Evolutionary conservation across 2,113 vertebrate genomes (phyloP).

Genomic region (Lepus europaeus): DNA sequence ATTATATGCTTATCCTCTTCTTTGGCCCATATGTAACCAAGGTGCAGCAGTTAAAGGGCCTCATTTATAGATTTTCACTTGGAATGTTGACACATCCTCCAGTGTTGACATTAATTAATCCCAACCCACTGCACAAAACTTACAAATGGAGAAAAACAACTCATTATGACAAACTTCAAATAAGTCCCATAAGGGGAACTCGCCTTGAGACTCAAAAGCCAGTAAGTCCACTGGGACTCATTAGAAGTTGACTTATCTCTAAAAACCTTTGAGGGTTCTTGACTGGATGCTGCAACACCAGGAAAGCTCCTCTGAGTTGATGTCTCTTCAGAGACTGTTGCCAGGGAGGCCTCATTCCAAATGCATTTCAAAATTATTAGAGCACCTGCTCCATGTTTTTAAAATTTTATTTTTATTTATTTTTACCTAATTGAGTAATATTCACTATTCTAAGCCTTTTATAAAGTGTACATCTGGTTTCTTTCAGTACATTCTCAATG

Average conservation of each 20-base stretch:
- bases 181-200: constrained; percentile 38
- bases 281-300: constrained; percentile 21
- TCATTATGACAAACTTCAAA: constrained; percentile 69
- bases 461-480: background rate
- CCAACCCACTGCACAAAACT: constrained; percentile 34
- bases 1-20: background rate
- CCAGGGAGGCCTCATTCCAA: constrained; percentile 18
- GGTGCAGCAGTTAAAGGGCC: background rate
- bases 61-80: background rate
- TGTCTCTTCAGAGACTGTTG: constrained; percentile 30
- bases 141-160: constrained; percentile 59
- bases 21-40: background rate
- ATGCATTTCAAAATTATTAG: constrained; percentile 4
- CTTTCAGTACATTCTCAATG: background rate
- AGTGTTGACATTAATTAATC: constrained; percentile 48
- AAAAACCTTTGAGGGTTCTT: constrained; percentile 30
- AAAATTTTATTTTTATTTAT: constrained; percentile 12
- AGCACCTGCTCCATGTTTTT: background rate
- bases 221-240: constrained; percentile 42
- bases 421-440: constrained; percentile 45
- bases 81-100: background rate
- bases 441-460: constrained; percentile 32
- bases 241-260: constrained; percentile 76
- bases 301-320: constrained; percentile 18
- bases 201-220: constrained; percentile 15